A percentile compares a stretch with the other conserved stretches of the same genome.
Conservation (phyloP, 2,113 vertebrate genomes). For the Porphyrio hochstetteri region DNA sequence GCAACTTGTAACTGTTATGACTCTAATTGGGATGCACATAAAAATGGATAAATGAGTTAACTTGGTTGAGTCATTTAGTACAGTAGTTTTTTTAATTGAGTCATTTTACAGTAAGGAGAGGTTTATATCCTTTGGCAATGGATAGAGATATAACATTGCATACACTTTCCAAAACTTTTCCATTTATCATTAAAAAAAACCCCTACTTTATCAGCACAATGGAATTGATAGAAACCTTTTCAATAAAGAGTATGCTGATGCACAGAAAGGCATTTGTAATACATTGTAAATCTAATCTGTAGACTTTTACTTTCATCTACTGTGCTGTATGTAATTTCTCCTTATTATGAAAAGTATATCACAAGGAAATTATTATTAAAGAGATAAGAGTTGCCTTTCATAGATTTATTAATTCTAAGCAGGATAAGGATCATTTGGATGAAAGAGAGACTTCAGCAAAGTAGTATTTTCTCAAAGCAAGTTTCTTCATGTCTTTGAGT, state of each 20-base stretch:
- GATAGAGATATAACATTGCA: background rate
- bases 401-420: slow-evolving; percentile 6
- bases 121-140: background rate
- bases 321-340: background rate
- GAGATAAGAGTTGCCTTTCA: slow-evolving; percentile 29
- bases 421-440: slow-evolving; percentile 20
- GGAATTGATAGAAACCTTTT: background rate
- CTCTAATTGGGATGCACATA: background rate
- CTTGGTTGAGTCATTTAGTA: background rate
- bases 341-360: background rate
- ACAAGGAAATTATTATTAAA: slow-evolving; percentile 14
- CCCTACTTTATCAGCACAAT: background rate
- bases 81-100: background rate
- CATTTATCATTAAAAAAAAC: background rate
- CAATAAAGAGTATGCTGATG: background rate
- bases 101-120: background rate
- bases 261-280: background rate
- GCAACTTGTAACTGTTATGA: background rate
- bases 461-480: background rate
- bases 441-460: background rate
- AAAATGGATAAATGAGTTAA: background rate
- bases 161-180: background rate
- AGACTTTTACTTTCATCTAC: background rate
- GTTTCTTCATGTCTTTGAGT: background rate
- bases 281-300: background rate